Evolutionary conservation across 2,888 invertebrate genomes (phyloP), one percentile per base, ranked within the genome.

Genomic region (Panopea generosa): DNA sequence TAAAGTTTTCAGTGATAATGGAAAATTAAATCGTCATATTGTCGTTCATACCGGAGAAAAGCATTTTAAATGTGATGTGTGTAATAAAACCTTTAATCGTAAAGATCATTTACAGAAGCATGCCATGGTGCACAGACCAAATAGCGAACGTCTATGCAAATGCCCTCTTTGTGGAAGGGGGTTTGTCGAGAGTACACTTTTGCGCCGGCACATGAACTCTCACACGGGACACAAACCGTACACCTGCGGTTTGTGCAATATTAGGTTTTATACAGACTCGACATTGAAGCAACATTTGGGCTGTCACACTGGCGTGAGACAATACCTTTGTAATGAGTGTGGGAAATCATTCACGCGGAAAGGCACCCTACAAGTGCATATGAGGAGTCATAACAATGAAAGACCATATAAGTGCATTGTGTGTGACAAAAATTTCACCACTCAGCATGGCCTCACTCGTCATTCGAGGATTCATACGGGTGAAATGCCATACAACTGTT

Each of bases 361-460:
- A 24, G 89, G 89, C 3, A 90, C 88, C 57, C 87, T 93, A 1
- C 92, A 92, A 82, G 94, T 94, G 16, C 95, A 95, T 86, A 90
- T 94, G 78, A 93, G 94, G 84, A 94, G 94, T 2, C 95, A 95
- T 84, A 90, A 93, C 22, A 92, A 92, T 1, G 86, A 93, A 1
- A 89, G 90, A 49, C 91, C 91, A 0, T 90, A 89, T 78, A 83
- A 88, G 29, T 93, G 93, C 81, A 77, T 83, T 4, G 47, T 87
- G 2, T 93, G 93, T 78, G 76, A 84, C 1, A 43, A 52, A 45
- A 29, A 43, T 16, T 80, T 76, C 47, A 53, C 50, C 11, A 67
- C 63, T 11, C 65, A 56, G 29, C 59, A 69, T 26, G 63, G 56
- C 18, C 59, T 80, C 2, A 47, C 66, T 0, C 59, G 59, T 18